Evolutionary conservation across 1,140 invertebrate species (phyloP).

Genomic region (Ganaspis sp.): DNA sequence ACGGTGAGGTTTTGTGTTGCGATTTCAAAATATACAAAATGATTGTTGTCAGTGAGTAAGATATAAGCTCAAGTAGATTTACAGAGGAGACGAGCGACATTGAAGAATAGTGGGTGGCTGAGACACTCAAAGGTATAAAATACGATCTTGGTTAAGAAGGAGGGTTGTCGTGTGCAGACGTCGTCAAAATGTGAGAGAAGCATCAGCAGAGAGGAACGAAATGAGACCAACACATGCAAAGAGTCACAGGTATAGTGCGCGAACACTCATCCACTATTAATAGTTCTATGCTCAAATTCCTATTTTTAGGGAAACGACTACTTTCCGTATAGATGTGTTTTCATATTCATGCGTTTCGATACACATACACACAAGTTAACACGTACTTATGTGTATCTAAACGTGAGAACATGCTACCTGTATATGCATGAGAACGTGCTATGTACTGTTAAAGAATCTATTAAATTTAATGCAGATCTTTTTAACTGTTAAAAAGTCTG

Average conservation of each 20-base stretch:
- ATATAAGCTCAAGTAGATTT: too few species aligned
- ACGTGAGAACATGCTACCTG: too few species aligned
- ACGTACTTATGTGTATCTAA: too few species aligned
- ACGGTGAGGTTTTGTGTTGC: too few species aligned
- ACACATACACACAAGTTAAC: too few species aligned
- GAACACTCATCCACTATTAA: constrained; percentile 54
- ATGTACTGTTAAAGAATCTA: too few species aligned
- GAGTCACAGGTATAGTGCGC: constrained; percentile 44
- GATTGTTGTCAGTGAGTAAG: too few species aligned
- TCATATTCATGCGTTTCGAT: not conserved
- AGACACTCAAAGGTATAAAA: not conserved
- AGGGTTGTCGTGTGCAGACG: not conserved
- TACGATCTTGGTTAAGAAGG: not conserved
- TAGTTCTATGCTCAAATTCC: constrained; percentile 53
- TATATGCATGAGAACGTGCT: too few species aligned
- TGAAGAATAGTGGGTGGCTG: constrained; percentile 2
- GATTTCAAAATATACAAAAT: too few species aligned
- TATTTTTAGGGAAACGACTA: constrained; percentile 51
- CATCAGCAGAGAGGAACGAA: not conserved
- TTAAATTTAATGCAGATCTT: too few species aligned
- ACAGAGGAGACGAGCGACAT: not conserved
- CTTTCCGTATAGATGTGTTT: constrained; percentile 40
- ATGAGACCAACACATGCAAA: constrained; percentile 41
- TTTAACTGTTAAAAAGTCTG: too few species aligned
- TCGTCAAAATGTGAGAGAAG: not conserved